phyloP scores from a whole-genome alignment of 2,113 vertebrate genomes.

The cat (Felis catus) region DNA sequence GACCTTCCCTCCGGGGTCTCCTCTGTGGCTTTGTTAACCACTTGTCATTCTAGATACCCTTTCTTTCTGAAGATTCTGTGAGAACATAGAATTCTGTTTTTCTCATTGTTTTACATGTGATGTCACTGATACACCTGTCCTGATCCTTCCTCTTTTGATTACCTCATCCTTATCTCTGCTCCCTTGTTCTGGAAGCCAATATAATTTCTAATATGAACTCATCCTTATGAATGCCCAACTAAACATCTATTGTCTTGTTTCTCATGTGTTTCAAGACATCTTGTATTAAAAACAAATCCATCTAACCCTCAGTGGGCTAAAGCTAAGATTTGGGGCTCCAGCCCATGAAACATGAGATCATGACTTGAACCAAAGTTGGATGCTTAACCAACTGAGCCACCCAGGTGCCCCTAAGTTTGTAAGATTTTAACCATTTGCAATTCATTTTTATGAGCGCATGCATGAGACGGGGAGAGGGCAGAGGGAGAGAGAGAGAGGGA shows the following conservation, averaged over 20 bases:
- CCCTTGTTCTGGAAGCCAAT: background rate
- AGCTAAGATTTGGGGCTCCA: background rate
- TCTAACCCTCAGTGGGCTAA: background rate
- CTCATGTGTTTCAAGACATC: background rate
- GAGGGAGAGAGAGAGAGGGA: too few species aligned
- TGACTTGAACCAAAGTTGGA: too few species aligned
- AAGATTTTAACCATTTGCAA: too few species aligned
- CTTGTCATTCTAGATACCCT: background rate
- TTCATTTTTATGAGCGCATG: too few species aligned
- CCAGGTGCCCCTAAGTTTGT: too few species aligned
- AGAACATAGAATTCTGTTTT: background rate
- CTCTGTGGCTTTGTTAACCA: background rate
- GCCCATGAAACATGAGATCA: too few species aligned
- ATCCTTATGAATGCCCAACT: background rate
- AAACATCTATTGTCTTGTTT: background rate
- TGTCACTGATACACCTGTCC: accelerated
- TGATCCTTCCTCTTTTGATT: background rate
- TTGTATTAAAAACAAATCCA: background rate
- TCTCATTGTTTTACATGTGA: background rate
- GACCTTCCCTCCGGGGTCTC: background rate
- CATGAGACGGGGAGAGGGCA: too few species aligned
- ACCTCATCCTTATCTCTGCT: background rate
- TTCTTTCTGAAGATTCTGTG: background rate
- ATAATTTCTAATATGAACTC: background rate
- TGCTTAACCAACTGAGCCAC: too few species aligned